These are phyloP conservation scores for Alouatta palliata DNA, from an alignment of 2,113 vertebrate genomes.

Conservation along the genomic window DNA sequence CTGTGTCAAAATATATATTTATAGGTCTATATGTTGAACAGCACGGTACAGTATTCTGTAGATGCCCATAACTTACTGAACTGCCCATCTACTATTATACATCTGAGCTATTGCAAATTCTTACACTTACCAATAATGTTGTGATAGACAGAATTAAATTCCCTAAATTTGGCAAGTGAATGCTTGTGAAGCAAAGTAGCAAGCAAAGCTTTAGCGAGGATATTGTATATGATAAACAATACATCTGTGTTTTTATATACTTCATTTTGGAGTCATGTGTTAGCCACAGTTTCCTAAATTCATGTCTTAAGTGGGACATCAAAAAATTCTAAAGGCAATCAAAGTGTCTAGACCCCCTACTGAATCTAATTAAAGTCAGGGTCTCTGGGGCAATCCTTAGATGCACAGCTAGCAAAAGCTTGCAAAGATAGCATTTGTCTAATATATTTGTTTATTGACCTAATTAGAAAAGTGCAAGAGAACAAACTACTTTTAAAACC, in stretches of 20 bases:
- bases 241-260: neutral
- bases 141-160: neutral
- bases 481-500: conserved; percentile 41
- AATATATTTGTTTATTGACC: conserved; percentile 73
- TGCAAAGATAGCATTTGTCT: conserved; percentile 71
- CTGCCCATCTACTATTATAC: neutral
- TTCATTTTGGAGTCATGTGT: neutral
- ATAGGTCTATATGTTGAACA: neutral
- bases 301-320: neutral
- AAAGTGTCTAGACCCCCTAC: conserved; percentile 62
- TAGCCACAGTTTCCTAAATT: neutral
- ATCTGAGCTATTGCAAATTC: neutral
- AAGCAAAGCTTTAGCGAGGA: neutral
- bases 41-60: neutral
- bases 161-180: neutral
- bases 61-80: neutral
- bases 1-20: neutral
- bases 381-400: conserved; percentile 72
- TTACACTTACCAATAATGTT: neutral
- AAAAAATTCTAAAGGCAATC: conserved; percentile 17
- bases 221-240: neutral
- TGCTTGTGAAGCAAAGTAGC: neutral
- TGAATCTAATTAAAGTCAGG: conserved; percentile 80
- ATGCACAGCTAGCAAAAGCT: conserved; percentile 67
- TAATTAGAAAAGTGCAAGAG: conserved; percentile 79